Evolutionary conservation across 2,888 invertebrate species (phyloP).

Genomic region (Smittia aterrima): DNA sequence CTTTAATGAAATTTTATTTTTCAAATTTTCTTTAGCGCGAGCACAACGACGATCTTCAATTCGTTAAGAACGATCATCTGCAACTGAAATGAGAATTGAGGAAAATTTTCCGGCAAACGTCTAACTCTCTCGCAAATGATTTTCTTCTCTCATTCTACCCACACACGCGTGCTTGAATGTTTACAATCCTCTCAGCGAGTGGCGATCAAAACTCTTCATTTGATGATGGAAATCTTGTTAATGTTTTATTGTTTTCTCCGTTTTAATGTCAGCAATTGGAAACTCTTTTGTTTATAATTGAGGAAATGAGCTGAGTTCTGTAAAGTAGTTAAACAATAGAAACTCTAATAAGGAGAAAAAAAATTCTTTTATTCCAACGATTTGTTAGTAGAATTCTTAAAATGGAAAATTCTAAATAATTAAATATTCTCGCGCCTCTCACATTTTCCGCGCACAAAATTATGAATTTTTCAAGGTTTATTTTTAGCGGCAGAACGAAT

Average conservation of each 20-base stretch:
- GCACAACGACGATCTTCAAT: slow-evolving; percentile 15
- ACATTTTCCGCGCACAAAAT: background rate
- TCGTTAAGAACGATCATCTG: slow-evolving; percentile 29
- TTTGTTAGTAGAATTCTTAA: no score
- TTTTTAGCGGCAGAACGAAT: slow-evolving; percentile 7
- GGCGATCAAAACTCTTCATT: background rate
- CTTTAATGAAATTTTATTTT: background rate
- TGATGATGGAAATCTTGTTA: background rate
- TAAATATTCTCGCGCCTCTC: background rate
- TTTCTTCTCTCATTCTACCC: background rate
- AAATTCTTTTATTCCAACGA: no score
- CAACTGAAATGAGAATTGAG: slow-evolving; percentile 21
- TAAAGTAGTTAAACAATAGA: background rate
- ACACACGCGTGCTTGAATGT: background rate
- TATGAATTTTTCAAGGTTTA: slow-evolving; percentile 14
- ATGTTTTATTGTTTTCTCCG: background rate
- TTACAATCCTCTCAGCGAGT: background rate
- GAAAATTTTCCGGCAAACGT: slow-evolving; percentile 23
- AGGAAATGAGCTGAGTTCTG: background rate
- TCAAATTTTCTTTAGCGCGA: slow-evolving; percentile 4
- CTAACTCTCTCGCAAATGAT: background rate
- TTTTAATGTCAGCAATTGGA: slow-evolving; percentile 24
- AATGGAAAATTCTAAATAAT: no score
- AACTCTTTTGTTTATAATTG: slow-evolving; percentile 27
- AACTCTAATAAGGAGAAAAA: no score